Percentiles rank a stretch among this genome's conserved stretches.
phyloP scores from a whole-genome alignment of 2,113 vertebrate species.

The Triplophysa rosa region DNA sequence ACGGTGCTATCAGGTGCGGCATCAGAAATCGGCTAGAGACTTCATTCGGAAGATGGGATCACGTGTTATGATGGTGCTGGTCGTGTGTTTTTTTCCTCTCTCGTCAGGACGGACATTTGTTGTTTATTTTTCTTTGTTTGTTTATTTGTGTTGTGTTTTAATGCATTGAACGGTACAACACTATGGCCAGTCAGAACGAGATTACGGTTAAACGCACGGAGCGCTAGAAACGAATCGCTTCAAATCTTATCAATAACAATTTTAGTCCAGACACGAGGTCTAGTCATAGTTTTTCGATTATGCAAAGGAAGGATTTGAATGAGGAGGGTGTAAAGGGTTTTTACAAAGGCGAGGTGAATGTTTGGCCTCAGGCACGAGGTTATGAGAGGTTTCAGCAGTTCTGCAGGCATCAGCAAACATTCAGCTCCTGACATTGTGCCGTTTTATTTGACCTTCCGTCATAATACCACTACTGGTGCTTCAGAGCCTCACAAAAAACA shows the following conservation, averaged over 20 bases:
- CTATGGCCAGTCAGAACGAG: constrained; percentile 22
- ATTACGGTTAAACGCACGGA: not conserved
- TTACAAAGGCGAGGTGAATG: no score
- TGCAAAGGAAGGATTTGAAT: constrained; percentile 63
- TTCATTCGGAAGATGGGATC: constrained; percentile 41
- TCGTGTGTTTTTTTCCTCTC: constrained; percentile 41
- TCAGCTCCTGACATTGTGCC: not conserved
- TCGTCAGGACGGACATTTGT: constrained; percentile 11
- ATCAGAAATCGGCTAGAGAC: constrained; percentile 57
- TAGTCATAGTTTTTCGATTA: constrained; percentile 63
- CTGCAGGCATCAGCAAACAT: no score
- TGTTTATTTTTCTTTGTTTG: not conserved
- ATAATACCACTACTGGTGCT: constrained; percentile 39
- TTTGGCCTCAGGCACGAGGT: no score
- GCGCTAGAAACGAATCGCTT: not conserved
- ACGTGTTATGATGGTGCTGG: constrained; percentile 43
- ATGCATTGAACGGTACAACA: constrained; percentile 19
- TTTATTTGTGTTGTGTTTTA: not conserved
- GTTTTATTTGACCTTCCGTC: not conserved
- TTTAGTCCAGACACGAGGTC: constrained; percentile 58
- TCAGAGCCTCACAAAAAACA: not conserved
- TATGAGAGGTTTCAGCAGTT: no score
- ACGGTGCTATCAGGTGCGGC: constrained; percentile 72
- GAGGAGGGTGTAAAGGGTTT: constrained; percentile 69
- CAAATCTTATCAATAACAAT: not conserved